A percentile compares a stretch with the other conserved stretches of the same genome.
Evolutionary conservation across 2,888 invertebrate species (phyloP).

Genomic region (Harpalus rufipes): DNA sequence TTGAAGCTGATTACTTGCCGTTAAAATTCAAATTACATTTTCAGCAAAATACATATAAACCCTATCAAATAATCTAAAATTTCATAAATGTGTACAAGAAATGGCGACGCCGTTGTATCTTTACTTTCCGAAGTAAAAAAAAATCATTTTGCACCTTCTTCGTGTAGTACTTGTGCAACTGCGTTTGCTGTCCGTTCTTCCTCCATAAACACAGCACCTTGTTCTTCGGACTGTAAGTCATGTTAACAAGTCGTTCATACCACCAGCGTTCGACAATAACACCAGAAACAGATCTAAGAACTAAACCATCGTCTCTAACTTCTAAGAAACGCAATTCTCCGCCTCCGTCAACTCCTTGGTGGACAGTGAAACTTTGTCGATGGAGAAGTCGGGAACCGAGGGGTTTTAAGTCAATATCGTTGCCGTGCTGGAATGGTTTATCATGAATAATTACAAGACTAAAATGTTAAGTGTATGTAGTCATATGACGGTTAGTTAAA

Average conservation of each 20-base stretch:
- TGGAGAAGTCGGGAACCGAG: conserved; percentile 96
- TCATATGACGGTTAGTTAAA: neutral
- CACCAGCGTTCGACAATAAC: conserved; percentile 98
- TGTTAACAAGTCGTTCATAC: conserved; percentile 99
- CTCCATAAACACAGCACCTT: conserved; percentile 98
- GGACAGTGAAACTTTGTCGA: conserved; percentile 98
- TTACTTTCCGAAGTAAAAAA: conserved; percentile 7
- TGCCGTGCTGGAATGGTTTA: conserved; percentile 88
- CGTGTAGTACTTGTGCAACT: conserved; percentile 98
- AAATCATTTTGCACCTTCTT: conserved; percentile 87
- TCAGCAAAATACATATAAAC: too few relatives aligned
- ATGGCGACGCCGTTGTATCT: neutral
- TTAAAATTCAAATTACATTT: too few relatives aligned
- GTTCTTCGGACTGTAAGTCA: conserved; percentile 99
- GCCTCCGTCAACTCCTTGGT: conserved; percentile 94
- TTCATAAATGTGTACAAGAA: too few relatives aligned
- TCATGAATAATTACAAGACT: neutral
- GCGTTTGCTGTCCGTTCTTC: conserved; percentile 95
- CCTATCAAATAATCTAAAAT: too few relatives aligned
- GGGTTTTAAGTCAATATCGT: conserved; percentile 98
- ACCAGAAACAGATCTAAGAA: conserved; percentile 89
- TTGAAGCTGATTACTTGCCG: too few relatives aligned
- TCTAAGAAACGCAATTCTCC: conserved; percentile 94
- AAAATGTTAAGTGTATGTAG: neutral
- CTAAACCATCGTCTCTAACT: conserved; percentile 97